A percentile compares a stretch with the other conserved stretches of the same genome.
These are phyloP conservation scores for Urocynchramus pylzowi DNA, from an alignment of 2,113 vertebrate genomes.

Conservation along the genomic window DNA sequence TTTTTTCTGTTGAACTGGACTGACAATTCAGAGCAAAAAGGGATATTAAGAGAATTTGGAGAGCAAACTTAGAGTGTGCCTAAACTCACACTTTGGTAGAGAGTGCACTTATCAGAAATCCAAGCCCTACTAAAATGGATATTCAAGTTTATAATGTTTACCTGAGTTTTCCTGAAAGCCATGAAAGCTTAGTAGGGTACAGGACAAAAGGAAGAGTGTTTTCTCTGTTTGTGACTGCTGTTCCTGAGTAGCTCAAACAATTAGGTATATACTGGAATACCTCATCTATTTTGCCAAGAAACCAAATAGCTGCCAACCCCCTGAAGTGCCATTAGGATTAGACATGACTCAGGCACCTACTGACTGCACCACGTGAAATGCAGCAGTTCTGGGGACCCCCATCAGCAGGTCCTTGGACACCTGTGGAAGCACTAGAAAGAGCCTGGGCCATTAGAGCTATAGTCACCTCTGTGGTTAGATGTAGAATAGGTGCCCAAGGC, in stretches of 20 bases:
- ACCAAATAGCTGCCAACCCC: neutral
- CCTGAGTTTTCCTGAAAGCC: neutral
- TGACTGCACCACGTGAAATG: neutral
- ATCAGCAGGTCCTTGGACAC: neutral
- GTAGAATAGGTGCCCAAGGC: neutral
- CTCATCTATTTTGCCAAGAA: neutral
- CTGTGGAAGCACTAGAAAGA: neutral
- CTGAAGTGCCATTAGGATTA: neutral
- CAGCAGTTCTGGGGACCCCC: neutral
- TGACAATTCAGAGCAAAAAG: neutral
- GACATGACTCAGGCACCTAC: neutral
- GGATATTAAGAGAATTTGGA: neutral
- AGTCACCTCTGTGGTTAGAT: neutral
- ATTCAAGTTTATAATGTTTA: neutral
- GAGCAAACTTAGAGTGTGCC: neutral
- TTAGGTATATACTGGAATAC: neutral
- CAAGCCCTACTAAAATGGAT: neutral
- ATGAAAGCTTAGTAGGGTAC: neutral
- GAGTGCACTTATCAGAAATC: neutral
- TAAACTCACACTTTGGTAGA: neutral
- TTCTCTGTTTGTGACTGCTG: neutral
- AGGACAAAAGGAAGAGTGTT: neutral
- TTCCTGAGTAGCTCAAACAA: neutral
- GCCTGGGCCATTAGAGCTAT: neutral
- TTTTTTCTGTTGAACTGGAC: neutral